A percentile compares a stretch with the other conserved stretches of the same genome.
These are phyloP conservation scores for Hystrix brachyura DNA, from an alignment of 2,113 vertebrate genomes.

Conservation along the genomic window DNA sequence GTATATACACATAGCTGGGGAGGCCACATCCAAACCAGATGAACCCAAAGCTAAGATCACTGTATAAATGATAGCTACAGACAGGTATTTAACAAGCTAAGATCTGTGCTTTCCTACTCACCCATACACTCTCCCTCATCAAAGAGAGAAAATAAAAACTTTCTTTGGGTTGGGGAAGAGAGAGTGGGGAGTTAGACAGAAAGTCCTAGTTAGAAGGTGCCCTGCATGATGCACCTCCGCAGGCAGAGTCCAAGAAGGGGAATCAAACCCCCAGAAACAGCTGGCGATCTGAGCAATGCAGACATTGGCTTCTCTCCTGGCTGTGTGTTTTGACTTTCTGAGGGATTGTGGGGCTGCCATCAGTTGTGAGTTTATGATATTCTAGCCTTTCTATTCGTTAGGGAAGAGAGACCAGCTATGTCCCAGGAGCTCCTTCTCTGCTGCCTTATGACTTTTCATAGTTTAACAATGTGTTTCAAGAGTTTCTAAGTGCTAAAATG, in stretches of 20 bases:
- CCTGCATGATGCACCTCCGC: not conserved
- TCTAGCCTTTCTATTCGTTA: not conserved
- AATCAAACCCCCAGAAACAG: not conserved
- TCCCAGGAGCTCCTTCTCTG: not conserved
- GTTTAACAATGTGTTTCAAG: constrained; percentile 8
- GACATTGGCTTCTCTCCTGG: not conserved
- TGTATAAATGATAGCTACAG: not conserved
- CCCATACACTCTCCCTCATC: not conserved
- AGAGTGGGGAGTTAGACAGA: not conserved
- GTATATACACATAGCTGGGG: not conserved
- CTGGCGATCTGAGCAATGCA: not conserved
- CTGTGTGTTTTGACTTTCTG: not conserved
- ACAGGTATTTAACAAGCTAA: not conserved
- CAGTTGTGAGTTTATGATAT: not conserved
- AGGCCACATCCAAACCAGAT: not conserved
- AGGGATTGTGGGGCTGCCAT: not conserved
- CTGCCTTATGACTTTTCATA: not conserved
- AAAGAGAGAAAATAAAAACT: not conserved
- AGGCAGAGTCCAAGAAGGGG: not conserved
- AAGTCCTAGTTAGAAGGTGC: not conserved
- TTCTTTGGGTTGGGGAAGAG: not conserved
- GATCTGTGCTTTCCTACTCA: not conserved
- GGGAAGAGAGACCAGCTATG: not conserved
- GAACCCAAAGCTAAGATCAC: not conserved
- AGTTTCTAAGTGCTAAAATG: constrained; percentile 51